These are phyloP conservation scores for Arizona elegans DNA, from an alignment of 2,113 vertebrate genomes.

Conservation along the genomic window DNA sequence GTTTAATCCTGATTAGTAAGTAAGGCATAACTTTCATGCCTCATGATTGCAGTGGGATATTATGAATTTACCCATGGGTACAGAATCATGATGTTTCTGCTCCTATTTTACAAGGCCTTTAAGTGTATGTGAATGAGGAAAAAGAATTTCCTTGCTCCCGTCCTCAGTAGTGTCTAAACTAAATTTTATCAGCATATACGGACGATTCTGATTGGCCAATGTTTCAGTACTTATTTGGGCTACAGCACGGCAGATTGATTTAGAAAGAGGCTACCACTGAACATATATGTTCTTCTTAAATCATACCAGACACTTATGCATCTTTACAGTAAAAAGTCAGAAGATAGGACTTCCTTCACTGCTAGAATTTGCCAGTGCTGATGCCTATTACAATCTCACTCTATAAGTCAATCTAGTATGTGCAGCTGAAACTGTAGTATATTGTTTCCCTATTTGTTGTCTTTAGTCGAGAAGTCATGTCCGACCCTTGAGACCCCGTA, in stretches of 20 bases:
- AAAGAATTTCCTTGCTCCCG: background rate
- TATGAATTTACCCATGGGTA: background rate
- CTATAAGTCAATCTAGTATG: background rate
- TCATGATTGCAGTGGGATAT: background rate
- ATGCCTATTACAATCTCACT: background rate
- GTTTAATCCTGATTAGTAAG: background rate
- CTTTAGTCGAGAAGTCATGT: too few relatives aligned
- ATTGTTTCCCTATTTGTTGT: background rate
- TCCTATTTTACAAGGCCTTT: background rate
- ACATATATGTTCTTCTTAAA: background rate
- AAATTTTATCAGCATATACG: background rate
- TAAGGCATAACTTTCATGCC: background rate
- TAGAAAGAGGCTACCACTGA: background rate
- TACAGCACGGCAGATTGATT: background rate
- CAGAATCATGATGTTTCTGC: background rate
- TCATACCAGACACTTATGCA: background rate
- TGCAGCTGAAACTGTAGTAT: background rate
- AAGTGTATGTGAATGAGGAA: background rate
- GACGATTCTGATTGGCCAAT: background rate
- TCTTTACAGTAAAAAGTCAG: background rate
- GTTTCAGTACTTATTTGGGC: too few relatives aligned
- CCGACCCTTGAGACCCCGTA: too few relatives aligned
- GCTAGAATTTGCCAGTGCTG: background rate
- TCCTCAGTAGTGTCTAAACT: background rate
- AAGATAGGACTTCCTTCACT: background rate